Evolutionary conservation across 2,797 vertebrate genomes (phyloP).

Genomic region (Tauraco hartlaubi): DNA sequence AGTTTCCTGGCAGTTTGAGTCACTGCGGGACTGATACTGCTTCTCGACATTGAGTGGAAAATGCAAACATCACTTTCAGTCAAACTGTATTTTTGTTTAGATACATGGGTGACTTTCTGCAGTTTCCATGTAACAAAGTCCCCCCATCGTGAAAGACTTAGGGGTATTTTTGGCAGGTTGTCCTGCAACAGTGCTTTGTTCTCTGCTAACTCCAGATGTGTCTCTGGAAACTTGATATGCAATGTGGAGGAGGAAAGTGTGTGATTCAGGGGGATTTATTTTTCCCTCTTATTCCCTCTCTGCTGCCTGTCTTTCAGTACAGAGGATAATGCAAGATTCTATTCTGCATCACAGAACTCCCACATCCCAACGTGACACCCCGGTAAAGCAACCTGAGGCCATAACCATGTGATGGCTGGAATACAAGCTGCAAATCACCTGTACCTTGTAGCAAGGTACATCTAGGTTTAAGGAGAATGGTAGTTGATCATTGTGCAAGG

Average conservation of each 20-base stretch:
- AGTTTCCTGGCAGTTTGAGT: neutral
- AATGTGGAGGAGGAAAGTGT: neutral
- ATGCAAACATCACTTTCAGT: neutral
- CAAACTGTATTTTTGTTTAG: neutral
- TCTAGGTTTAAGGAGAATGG: neutral
- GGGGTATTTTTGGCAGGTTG: neutral
- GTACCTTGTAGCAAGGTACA: neutral
- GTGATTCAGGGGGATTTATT: neutral
- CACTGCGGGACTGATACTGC: neutral
- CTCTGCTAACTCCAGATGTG: neutral
- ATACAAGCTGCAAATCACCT: neutral
- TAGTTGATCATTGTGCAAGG: neutral
- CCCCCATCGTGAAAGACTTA: neutral
- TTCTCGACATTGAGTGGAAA: neutral
- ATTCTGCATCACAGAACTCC: neutral
- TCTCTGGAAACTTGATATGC: neutral
- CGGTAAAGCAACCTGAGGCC: neutral
- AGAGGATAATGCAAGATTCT: neutral
- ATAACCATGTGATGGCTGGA: neutral
- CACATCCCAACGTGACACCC: neutral
- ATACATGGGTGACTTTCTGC: neutral
- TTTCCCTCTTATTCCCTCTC: neutral
- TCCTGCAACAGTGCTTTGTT: neutral
- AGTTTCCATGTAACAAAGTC: neutral
- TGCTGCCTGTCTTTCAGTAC: neutral